These are phyloP conservation scores for Rhyzopertha dominica DNA, from an alignment of 1,140 invertebrate species.

Conservation along the genomic window DNA sequence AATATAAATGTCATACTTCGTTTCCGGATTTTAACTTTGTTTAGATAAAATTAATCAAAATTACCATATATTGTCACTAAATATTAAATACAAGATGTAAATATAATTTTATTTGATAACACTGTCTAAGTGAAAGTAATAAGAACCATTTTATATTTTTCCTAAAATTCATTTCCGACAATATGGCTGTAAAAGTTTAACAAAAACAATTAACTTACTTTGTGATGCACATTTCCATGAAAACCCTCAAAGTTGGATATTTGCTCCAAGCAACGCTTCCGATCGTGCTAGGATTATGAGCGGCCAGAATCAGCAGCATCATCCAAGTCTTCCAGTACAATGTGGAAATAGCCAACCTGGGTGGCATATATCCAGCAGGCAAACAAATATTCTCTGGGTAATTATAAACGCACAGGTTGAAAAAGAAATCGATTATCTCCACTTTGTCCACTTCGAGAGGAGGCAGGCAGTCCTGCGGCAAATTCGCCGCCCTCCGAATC, in stretches of 20 bases:
- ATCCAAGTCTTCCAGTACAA: slow-evolving; percentile 95
- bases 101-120: too few species aligned
- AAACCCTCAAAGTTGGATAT: slow-evolving; percentile 85
- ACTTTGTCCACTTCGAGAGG: slow-evolving; percentile 72
- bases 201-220: too few species aligned
- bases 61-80: too few species aligned
- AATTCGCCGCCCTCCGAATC: slow-evolving; percentile 73
- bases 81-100: too few species aligned
- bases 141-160: too few species aligned
- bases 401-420: slow-evolving; percentile 85
- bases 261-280: slow-evolving; percentile 81
- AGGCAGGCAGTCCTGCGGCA: slow-evolving; percentile 61
- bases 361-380: slow-evolving; percentile 78
- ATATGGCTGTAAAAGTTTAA: too few species aligned
- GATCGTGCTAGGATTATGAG: slow-evolving; percentile 86
- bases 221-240: slow-evolving; percentile 98
- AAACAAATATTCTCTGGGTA: slow-evolving; percentile 89
- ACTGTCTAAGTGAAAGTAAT: too few species aligned
- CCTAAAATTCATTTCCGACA: too few species aligned
- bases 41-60: too few species aligned
- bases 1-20: too few species aligned
- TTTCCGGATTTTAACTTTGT: too few species aligned
- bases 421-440: slow-evolving; percentile 84
- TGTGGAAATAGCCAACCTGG: slow-evolving; percentile 82
- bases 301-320: slow-evolving; percentile 81